Percentiles rank a stretch among this genome's conserved stretches.
Evolutionary conservation across 2,797 vertebrate species (phyloP).

Genomic region (Brachyalestes nurse): DNA sequence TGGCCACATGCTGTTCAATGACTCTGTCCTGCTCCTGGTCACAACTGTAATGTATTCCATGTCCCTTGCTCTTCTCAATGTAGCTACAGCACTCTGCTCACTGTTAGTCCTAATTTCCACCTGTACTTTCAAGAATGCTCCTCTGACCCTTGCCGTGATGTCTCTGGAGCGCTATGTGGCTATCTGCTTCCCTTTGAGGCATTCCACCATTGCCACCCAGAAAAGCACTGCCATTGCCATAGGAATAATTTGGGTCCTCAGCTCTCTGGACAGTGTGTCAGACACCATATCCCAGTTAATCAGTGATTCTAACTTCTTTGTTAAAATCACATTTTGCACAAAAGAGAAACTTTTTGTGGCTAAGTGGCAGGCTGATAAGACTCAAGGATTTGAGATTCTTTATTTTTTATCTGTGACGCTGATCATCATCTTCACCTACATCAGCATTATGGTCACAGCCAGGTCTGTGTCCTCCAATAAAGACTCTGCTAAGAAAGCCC

Average conservation of each 20-base stretch:
- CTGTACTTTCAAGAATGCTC: slow-evolving; percentile 54
- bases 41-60: slow-evolving; percentile 53
- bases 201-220: slow-evolving; percentile 39
- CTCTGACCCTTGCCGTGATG: slow-evolving; percentile 72
- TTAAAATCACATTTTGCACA: slow-evolving; percentile 35
- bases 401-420: slow-evolving; percentile 49
- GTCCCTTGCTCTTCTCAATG: neutral
- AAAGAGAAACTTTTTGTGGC: slow-evolving; percentile 32
- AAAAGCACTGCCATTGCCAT: slow-evolving; percentile 39
- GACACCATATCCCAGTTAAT: slow-evolving; percentile 36
- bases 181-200: slow-evolving; percentile 70
- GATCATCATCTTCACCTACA: slow-evolving; percentile 57
- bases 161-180: slow-evolving; percentile 73
- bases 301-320: slow-evolving; percentile 27
- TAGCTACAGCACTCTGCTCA: slow-evolving; percentile 60
- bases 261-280: slow-evolving; percentile 33
- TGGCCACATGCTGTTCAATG: slow-evolving; percentile 61
- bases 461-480: slow-evolving; percentile 50
- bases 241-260: slow-evolving; percentile 42
- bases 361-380: slow-evolving; percentile 42
- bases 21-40: slow-evolving; percentile 58
- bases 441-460: slow-evolving; percentile 54
- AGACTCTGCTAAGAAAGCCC: slow-evolving; percentile 56
- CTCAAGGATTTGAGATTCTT: slow-evolving; percentile 36
- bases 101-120: slow-evolving; percentile 24